phyloP scores from a whole-genome alignment of 2,113 vertebrate species.

The Dasyurus viverrinus region DNA sequence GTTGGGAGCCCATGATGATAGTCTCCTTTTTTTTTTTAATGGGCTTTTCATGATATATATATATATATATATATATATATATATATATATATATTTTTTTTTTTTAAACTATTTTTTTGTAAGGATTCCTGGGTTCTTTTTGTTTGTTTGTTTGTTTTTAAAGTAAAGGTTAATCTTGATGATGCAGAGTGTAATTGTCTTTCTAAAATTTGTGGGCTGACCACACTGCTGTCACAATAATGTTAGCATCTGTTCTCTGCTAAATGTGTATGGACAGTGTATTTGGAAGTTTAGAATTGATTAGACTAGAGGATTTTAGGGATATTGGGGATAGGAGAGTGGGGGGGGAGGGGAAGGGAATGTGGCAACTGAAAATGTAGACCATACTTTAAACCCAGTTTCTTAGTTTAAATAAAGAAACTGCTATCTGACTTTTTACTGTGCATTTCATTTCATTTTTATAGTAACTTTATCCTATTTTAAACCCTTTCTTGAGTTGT shows the following conservation, averaged over 20 bases:
- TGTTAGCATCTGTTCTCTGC: slow-evolving; percentile 89
- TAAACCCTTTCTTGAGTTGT: slow-evolving; percentile 67
- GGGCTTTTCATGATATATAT: slow-evolving; percentile 74
- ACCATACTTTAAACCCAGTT: slow-evolving; percentile 82
- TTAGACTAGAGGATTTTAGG: slow-evolving; percentile 85
- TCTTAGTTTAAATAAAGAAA: slow-evolving; percentile 78
- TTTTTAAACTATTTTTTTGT: too few species aligned
- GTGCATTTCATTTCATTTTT: slow-evolving; percentile 82
- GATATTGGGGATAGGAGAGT: slow-evolving; percentile 74
- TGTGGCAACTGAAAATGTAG: slow-evolving; percentile 78
- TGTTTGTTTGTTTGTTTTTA: slow-evolving; percentile 50
- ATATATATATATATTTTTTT: too few species aligned
- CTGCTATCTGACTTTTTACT: slow-evolving; percentile 80
- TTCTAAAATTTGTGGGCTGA: slow-evolving; percentile 88
- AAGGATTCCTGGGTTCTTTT: slow-evolving; percentile 49
- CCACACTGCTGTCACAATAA: slow-evolving; percentile 86
- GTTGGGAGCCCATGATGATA: slow-evolving; percentile 54
- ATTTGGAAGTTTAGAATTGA: slow-evolving; percentile 89
- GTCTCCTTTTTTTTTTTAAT: slow-evolving; percentile 62
- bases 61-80: too few species aligned
- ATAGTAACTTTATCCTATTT: slow-evolving; percentile 78
- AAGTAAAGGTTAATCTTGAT: slow-evolving; percentile 73
- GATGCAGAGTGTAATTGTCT: slow-evolving; percentile 80
- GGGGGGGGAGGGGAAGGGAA: slow-evolving; percentile 74
- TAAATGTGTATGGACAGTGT: slow-evolving; percentile 92